Evolutionary conservation across 1,140 invertebrate species (phyloP).

Genomic region (Rhopalosiphum maidis): DNA sequence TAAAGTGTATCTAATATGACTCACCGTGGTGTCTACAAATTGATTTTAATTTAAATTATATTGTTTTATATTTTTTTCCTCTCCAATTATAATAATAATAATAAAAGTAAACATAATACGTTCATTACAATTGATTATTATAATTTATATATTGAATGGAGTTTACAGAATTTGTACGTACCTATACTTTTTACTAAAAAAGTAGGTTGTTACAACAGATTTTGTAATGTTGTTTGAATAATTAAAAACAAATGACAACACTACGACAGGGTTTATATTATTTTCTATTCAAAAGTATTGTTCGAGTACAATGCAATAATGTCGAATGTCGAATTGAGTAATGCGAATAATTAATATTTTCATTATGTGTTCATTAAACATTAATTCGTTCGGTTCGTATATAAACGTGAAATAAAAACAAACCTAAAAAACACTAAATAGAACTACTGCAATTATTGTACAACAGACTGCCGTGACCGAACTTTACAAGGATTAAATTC

Average conservation of each 20-base stretch:
- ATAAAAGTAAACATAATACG: too few relatives aligned
- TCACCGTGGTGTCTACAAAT: too few relatives aligned
- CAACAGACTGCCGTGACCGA: not conserved
- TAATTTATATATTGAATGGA: not conserved
- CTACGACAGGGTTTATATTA: not conserved
- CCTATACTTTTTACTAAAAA: not conserved
- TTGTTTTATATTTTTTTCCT: too few relatives aligned
- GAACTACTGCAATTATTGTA: not conserved
- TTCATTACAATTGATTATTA: too few relatives aligned
- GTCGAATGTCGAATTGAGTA: not conserved
- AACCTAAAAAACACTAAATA: not conserved
- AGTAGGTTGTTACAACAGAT: not conserved
- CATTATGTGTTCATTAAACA: not conserved
- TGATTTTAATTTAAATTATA: too few relatives aligned
- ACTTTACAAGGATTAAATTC: not conserved
- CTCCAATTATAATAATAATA: too few relatives aligned
- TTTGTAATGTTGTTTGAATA: not conserved
- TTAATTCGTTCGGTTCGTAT: not conserved
- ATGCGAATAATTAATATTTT: slow-evolving; percentile 4
- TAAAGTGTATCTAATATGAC: too few relatives aligned
- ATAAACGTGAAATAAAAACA: not conserved
- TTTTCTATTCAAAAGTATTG: not conserved
- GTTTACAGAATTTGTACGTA: not conserved
- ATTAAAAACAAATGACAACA: not conserved
- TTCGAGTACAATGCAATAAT: not conserved